Evolutionary conservation across 2,113 vertebrate species (phyloP), one percentile per base, ranked within the genome.

Genomic region (Clarias macrocephalus): DNA sequence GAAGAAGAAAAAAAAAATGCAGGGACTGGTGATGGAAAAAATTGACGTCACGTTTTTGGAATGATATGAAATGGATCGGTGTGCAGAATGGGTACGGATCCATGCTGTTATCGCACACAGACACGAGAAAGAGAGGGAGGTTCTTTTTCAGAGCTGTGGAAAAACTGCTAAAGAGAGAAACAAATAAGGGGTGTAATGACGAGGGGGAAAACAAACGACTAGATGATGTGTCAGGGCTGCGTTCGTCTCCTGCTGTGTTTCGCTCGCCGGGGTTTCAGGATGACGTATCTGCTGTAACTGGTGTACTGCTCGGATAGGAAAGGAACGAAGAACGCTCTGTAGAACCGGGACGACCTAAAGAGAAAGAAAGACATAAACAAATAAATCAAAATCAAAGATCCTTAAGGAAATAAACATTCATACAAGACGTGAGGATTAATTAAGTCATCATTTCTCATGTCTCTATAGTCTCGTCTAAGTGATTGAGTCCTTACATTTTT

Each of bases 261-360:
- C 8, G 63, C 63, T 90, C 95, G 95, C 84, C 94, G 93, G 54
- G 95, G n/a, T 87, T 96, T 97, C 52, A 97, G 93, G 86, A 97
- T 97, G 23, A 92, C 95, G 25, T 97, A 97, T 93, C 96, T 97
- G 59, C 90, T 90, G 72, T 96, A 97, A 0, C 87, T 85, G 0
- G 95, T 96, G 87, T 96, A 92, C 63, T 91, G 93, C 52, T 96
- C 95, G 0, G 96, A 97, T 66, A 97, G 90, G 75, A 97, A 91
- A 0, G 97, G 97, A 76, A 97, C 0, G 81, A 96, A 97, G 92
- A 97, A 97, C 0, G 97, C 96, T 79, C 97, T 94, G 70, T 97
- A 92, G 63, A 96, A 90, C 91, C 90, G 92, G 0, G 96, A 96
- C 65, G 97, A 97, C 91, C 97, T 97, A 92, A 21, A 21, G 89